Percentiles rank a stretch among this genome's conserved stretches.
These are phyloP conservation scores for Mesoclemmys tuberculata DNA, from an alignment of 2,113 vertebrate genomes.

Conservation along the genomic window DNA sequence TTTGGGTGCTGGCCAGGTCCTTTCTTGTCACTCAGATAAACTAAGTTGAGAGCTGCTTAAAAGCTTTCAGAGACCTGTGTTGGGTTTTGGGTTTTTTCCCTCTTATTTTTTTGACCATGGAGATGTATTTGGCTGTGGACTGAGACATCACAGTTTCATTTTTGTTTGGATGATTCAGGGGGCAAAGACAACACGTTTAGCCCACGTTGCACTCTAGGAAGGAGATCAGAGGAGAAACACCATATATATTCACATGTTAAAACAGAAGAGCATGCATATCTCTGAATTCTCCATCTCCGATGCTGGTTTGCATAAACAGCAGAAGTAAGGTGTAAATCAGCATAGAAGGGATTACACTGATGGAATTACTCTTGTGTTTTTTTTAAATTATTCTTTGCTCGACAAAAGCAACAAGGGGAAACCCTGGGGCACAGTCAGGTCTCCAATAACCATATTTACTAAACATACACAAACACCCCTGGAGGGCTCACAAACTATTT, in stretches of 20 bases:
- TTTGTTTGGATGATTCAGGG: too few relatives aligned
- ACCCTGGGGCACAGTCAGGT: too few relatives aligned
- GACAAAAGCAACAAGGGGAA: too few relatives aligned
- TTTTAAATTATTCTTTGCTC: too few relatives aligned
- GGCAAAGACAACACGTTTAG: too few relatives aligned
- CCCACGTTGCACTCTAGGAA: neutral
- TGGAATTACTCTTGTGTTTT: too few relatives aligned
- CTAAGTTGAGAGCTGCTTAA: neutral
- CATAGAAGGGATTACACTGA: too few relatives aligned
- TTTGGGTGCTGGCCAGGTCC: neutral
- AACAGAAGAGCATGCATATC: neutral
- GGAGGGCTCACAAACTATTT: too few relatives aligned
- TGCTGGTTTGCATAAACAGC: fast-evolving
- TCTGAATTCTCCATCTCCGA: neutral
- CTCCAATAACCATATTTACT: too few relatives aligned
- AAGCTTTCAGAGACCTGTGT: neutral
- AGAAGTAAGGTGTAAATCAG: neutral
- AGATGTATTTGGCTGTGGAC: neutral
- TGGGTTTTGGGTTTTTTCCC: neutral
- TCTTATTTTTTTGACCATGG: too few relatives aligned
- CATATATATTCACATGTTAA: neutral
- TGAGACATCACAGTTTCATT: neutral
- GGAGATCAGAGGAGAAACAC: neutral
- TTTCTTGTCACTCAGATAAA: neutral
- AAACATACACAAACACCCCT: too few relatives aligned